These are phyloP conservation scores for Hydropsyche betteni DNA, from an alignment of 2,888 invertebrate species.

Conservation along the genomic window DNA sequence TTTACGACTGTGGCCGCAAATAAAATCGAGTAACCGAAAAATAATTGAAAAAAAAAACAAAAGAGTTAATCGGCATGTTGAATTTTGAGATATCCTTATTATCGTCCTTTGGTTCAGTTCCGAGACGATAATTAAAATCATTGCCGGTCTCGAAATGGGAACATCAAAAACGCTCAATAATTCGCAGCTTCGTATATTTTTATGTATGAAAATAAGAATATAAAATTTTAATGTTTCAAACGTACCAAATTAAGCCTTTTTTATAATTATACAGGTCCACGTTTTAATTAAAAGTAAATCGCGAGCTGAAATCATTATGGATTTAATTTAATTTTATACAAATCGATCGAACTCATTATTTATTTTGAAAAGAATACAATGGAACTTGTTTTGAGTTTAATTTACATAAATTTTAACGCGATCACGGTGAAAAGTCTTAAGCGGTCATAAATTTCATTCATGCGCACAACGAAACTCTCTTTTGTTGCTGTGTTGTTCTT, in stretches of 20 bases:
- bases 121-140: conserved; percentile 30
- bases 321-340: conserved; percentile 6
- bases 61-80: conserved; percentile 26
- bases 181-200: neutral
- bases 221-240: conserved; percentile 3
- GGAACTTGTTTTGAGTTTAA: too few species aligned
- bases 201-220: neutral
- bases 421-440: conserved; percentile 18
- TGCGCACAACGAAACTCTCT: conserved; percentile 4
- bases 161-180: too few species aligned
- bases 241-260: neutral
- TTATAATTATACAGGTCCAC: too few species aligned
- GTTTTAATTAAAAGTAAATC: neutral
- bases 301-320: neutral
- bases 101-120: conserved; percentile 1
- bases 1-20: too few species aligned
- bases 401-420: conserved; percentile 5
- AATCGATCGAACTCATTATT: neutral
- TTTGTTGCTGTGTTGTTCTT: neutral
- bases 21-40: too few species aligned
- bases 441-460: conserved; percentile 21
- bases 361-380: too few species aligned
- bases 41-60: too few species aligned
- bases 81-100: conserved; percentile 14
- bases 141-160: neutral